Evolutionary conservation across 2,113 vertebrate genomes (phyloP).

Genomic region (Eleginops maclovinus): DNA sequence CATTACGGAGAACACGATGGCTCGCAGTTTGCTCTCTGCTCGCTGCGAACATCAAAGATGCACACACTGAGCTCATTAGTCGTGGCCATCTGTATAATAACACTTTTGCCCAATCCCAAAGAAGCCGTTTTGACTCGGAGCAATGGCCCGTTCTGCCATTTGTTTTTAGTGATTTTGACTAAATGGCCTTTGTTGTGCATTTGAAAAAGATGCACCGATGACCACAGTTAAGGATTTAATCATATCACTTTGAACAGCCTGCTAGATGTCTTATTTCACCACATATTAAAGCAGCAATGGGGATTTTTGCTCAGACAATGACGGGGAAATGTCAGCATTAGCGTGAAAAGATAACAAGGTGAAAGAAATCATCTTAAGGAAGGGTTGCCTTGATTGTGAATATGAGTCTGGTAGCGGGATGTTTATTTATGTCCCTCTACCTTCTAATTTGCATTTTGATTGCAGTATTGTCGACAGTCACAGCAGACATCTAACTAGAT

Average conservation of each 20-base stretch:
- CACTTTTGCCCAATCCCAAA: constrained; percentile 73
- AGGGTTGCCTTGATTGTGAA: constrained; percentile 75
- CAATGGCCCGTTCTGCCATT: constrained; percentile 70
- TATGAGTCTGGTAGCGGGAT: constrained; percentile 71
- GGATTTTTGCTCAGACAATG: constrained; percentile 4
- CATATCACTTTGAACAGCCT: constrained; percentile 38
- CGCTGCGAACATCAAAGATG: constrained; percentile 73
- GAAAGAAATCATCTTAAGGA: constrained; percentile 66
- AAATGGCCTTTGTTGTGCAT: constrained; percentile 50
- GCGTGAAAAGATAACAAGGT: constrained; percentile 51
- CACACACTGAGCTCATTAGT: constrained; percentile 83
- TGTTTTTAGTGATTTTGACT: constrained; percentile 55
- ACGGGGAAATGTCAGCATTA: constrained; percentile 24
- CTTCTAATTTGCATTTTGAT: constrained; percentile 86
- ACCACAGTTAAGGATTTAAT: constrained; percentile 52
- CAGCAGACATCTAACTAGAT: constrained; percentile 80
- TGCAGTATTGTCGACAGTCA: constrained; percentile 80
- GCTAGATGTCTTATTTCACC: constrained; percentile 40
- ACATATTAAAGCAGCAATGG: constrained; percentile 17
- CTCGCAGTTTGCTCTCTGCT: constrained; percentile 73
- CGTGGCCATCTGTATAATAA: constrained; percentile 83
- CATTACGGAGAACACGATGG: constrained; percentile 71
- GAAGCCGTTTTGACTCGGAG: constrained; percentile 78
- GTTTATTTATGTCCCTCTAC: constrained; percentile 79
- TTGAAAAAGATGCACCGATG: constrained; percentile 24